Evolutionary conservation across 2,797 vertebrate genomes (phyloP).

Genomic region (Phyllotis vaccarum): DNA sequence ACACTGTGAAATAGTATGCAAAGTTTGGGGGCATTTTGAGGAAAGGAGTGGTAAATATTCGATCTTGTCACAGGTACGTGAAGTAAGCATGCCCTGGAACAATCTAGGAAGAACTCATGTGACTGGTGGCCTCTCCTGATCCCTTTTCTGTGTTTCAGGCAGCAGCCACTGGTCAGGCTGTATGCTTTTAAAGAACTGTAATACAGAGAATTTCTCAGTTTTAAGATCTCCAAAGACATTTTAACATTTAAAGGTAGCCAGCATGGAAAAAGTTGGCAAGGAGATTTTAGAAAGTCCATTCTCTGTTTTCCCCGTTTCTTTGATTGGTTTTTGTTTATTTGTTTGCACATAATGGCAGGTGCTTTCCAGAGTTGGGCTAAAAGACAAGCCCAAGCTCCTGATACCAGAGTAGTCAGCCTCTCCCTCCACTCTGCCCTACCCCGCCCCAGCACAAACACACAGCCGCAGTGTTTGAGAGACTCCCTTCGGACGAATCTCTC

Average conservation of each 20-base stretch:
- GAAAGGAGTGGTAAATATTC: background rate
- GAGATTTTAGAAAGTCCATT: background rate
- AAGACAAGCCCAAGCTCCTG: background rate
- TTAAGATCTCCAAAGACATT: background rate
- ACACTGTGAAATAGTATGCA: background rate
- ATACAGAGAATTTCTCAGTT: slow-evolving; percentile 17
- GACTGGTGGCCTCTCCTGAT: background rate
- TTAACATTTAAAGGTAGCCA: slow-evolving; percentile 9
- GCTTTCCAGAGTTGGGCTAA: background rate
- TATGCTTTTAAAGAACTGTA: background rate
- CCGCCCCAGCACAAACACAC: background rate
- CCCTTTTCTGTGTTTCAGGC: background rate
- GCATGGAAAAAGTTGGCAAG: background rate
- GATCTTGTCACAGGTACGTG: background rate
- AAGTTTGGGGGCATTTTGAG: background rate
- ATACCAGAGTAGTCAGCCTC: background rate
- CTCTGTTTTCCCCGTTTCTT: background rate
- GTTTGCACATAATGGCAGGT: background rate
- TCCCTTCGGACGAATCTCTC: background rate
- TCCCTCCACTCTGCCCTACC: too few relatives aligned
- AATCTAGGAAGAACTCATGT: background rate
- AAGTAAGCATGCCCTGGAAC: background rate
- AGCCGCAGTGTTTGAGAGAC: background rate
- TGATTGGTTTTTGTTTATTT: background rate
- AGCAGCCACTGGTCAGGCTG: background rate